Percentiles rank a stretch among this genome's conserved stretches.
Conservation (phyloP, 2,888 invertebrate species). For the Salticus scenicus region DNA sequence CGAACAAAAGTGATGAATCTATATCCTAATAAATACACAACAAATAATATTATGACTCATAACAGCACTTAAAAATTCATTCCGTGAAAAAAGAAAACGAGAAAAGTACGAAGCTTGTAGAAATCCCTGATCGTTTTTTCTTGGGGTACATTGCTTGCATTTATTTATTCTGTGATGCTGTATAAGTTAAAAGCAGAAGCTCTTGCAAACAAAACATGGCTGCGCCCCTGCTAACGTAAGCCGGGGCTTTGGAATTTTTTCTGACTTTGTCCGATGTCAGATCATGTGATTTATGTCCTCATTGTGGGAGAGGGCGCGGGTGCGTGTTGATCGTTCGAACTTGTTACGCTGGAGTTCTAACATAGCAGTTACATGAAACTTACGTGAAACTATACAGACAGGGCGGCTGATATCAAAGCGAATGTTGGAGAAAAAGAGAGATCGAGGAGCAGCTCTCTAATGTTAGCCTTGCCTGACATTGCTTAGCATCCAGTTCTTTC, state of each 20-base stretch:
- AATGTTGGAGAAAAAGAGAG: neutral
- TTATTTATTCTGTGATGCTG: neutral
- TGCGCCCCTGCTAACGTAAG: constrained; percentile 14
- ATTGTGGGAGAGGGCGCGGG: constrained; percentile 2
- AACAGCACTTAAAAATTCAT: neutral
- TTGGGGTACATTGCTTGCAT: neutral
- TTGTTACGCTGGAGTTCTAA: constrained; percentile 48
- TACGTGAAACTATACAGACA: constrained; percentile 21
- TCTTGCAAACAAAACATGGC: constrained; percentile 5
- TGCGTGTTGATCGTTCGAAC: constrained; percentile 29
- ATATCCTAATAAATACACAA: neutral
- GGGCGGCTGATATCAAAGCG: neutral
- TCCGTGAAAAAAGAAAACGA: neutral
- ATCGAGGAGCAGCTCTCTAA: too few relatives aligned
- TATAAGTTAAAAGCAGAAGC: constrained; percentile 41
- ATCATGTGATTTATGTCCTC: constrained; percentile 66
- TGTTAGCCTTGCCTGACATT: neutral
- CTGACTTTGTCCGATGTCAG: constrained; percentile 57
- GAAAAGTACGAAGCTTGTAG: neutral
- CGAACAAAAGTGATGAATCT: too few relatives aligned
- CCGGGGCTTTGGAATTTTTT: constrained; percentile 22
- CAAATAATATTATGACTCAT: neutral
- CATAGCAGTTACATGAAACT: constrained; percentile 43
- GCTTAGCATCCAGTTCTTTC: neutral
- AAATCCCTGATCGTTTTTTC: neutral